Base-by-base conservation (phyloP, 2,113 vertebrate species). In the Otolemur garnettii region DNA sequence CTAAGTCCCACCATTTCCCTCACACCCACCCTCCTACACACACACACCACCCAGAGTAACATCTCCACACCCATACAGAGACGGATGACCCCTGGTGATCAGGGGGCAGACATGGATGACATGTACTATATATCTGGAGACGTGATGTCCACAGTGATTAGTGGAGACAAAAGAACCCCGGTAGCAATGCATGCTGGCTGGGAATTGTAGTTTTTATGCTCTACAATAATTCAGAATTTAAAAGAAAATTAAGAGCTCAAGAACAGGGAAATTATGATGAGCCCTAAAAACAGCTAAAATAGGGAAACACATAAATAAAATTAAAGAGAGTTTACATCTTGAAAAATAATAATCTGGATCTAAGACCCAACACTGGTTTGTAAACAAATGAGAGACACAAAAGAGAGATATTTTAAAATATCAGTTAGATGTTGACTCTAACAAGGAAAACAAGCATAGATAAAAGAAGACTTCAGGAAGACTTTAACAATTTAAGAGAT, bases 141-240 rank as follows among this genome's bases (percentile, higher is more conserved):
- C 21, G 22, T 60, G 45, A 92, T 55, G 14, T 80, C 90, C 18
- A 45, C 74, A 80, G 14, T 69, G 71, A 92, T 62, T 38, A 35
- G 14, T 55, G 50, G 28, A 90, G n/a, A 50, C 45, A 59, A 60
- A 74, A 83, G 81, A 72, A 45, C 3, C 9, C 24, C 0, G n/a
- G 45, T 14, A 33, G 28, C 59, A 38, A 30, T 45, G 21, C 14
- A 93, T 6, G 6, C 62, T 93, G 72, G 6, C 62, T 93, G 72
- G 30, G 64, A 95, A 69, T 28, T 95, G 59, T 68, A 84, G 90
- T 87, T 59, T 62, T 90, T 72, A 22, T 78, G 33, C 35, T 83
- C 42, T 62, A 19, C 5, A 57, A 38, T 60, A 50, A 55, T 84
- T 93, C 38, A 30, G 21, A 57, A 55, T 24, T 42, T 92, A 1